These are phyloP conservation scores for Proisotoma minuta DNA, from an alignment of 2,888 invertebrate genomes.

Conservation along the genomic window DNA sequence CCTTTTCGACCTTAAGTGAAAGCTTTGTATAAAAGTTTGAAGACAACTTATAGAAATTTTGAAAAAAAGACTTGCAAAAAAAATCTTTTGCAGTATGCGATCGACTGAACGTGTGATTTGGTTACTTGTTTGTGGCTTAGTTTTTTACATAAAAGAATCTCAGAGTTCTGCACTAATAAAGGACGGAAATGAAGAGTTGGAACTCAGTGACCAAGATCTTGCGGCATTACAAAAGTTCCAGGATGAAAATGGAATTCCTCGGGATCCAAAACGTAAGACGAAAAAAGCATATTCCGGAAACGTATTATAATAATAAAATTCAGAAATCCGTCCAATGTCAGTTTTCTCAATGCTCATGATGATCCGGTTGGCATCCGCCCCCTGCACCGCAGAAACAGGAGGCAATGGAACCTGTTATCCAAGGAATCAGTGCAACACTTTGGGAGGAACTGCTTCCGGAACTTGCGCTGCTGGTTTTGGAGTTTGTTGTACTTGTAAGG, in stretches of 20 bases:
- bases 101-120: neutral
- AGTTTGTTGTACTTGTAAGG: constrained; percentile 70
- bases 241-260: constrained; percentile 21
- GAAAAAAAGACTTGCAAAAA: neutral
- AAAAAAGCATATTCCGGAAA: neutral
- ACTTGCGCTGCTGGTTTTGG: constrained; percentile 75
- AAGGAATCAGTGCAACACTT: constrained; percentile 63
- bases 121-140: constrained; percentile 10
- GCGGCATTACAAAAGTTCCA: constrained; percentile 9
- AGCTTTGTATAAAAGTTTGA: neutral
- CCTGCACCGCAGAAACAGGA: constrained; percentile 68
- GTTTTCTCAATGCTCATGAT: constrained; percentile 76
- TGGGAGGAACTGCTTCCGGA: constrained; percentile 70
- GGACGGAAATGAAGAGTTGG: neutral
- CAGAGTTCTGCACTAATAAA: constrained; percentile 20
- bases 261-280: constrained; percentile 29
- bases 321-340: constrained; percentile 50
- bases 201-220: constrained; percentile 4
- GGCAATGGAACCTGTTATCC: constrained; percentile 78
- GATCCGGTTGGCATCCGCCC: constrained; percentile 71
- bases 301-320: constrained; percentile 2
- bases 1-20: neutral
- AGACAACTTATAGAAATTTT: neutral
- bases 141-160: constrained; percentile 10
- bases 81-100: neutral